Evolutionary conservation across 2,888 invertebrate species (phyloP).

Genomic region (Megalurothrips usitatus): DNA sequence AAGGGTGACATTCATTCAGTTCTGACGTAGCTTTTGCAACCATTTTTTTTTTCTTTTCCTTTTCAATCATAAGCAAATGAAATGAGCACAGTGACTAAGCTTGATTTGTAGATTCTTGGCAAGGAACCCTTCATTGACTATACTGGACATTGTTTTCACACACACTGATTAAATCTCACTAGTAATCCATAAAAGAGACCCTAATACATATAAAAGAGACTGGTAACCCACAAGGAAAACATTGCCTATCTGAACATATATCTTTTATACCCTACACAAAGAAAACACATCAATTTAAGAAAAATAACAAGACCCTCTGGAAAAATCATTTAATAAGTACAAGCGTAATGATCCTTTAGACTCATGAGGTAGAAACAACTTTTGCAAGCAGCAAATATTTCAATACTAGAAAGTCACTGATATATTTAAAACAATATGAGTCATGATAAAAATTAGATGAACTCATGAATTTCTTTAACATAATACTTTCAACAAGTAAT

Average conservation of each 20-base stretch:
- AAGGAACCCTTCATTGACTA: constrained; percentile 25
- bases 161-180: constrained; percentile 26
- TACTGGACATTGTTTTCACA: constrained; percentile 10
- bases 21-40: constrained; percentile 2
- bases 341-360: constrained; percentile 20
- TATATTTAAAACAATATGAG: constrained; percentile 7
- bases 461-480: constrained; percentile 22
- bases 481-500: constrained; percentile 23
- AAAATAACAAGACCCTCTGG: constrained; percentile 22
- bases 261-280: constrained; percentile 7
- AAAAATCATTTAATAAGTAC: constrained; percentile 21
- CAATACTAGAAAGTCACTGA: constrained; percentile 14
- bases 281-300: constrained; percentile 8
- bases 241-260: constrained; percentile 10
- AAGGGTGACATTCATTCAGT: constrained; percentile 25
- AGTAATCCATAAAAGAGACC: constrained; percentile 13
- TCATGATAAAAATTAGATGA: neutral
- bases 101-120: constrained; percentile 18
- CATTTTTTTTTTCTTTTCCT: neutral
- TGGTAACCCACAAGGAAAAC: constrained; percentile 22
- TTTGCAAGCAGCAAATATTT: constrained; percentile 20
- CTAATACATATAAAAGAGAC: constrained; percentile 15
- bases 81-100: constrained; percentile 13
- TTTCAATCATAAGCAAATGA: neutral
- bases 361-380: constrained; percentile 24